Percentiles rank a stretch among this genome's conserved stretches.
These are phyloP conservation scores for Procambarus virginalis DNA, from an alignment of 1,140 invertebrate species.

Conservation along the genomic window DNA sequence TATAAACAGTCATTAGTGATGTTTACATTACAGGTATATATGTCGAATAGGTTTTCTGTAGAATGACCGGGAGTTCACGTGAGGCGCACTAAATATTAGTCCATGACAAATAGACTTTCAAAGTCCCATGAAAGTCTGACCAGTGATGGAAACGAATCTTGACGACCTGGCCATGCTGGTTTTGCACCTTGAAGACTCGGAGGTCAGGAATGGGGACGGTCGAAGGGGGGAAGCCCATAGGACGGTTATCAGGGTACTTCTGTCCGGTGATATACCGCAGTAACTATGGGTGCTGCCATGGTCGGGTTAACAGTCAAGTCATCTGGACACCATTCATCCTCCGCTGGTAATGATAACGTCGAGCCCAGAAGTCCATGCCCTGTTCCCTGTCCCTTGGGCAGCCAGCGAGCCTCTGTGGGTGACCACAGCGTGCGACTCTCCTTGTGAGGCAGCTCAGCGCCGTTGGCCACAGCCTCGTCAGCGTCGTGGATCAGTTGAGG, in stretches of 20 bases:
- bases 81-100: too few relatives aligned
- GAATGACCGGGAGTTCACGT: too few relatives aligned
- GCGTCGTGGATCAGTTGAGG: slow-evolving; percentile 14
- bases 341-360: slow-evolving; percentile 21
- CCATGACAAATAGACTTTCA: too few relatives aligned
- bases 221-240: slow-evolving; percentile 39
- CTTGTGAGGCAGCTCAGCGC: not conserved
- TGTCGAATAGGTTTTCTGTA: too few relatives aligned
- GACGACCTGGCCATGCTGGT: not conserved
- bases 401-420: slow-evolving; percentile 34
- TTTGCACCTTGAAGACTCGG: not conserved
- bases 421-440: slow-evolving; percentile 7
- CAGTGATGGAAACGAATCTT: slow-evolving; percentile 14
- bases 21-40: too few relatives aligned
- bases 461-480: slow-evolving; percentile 2
- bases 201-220: slow-evolving; percentile 21
- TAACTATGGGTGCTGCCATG: slow-evolving; percentile 32
- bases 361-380: slow-evolving; percentile 24
- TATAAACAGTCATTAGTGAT: too few relatives aligned
- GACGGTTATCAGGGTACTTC: slow-evolving; percentile 40
- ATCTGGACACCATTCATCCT: slow-evolving; percentile 15
- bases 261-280: slow-evolving; percentile 36
- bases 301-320: not conserved
- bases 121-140: not conserved
- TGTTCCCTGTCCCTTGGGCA: slow-evolving; percentile 11